phyloP scores from a whole-genome alignment of 2,888 invertebrate genomes.

The Drosophila silvestris region DNA sequence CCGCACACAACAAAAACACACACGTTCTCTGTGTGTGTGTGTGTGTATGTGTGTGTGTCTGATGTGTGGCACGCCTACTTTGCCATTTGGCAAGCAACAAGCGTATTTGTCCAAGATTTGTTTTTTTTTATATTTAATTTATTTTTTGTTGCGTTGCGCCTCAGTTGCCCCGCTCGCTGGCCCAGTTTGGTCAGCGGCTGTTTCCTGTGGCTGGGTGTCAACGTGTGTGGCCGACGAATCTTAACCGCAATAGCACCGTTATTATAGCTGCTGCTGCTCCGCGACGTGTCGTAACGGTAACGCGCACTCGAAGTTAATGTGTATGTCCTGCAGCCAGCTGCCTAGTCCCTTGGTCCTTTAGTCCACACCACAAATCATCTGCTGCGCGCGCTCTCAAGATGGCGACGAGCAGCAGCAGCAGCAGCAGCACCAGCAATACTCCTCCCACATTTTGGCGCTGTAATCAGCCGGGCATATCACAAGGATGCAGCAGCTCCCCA shows the following conservation, averaged over 20 bases:
- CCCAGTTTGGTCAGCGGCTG: constrained; percentile 52
- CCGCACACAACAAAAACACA: constrained; percentile 72
- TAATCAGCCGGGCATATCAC: constrained; percentile 36
- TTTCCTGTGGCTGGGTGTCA: constrained; percentile 50
- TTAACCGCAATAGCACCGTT: constrained; percentile 73
- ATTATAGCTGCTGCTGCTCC: constrained; percentile 61
- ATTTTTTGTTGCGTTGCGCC: constrained; percentile 16
- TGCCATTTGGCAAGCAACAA: constrained; percentile 62
- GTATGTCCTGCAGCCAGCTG: constrained; percentile 51
- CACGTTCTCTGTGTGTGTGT: not conserved
- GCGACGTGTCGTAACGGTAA: constrained; percentile 80
- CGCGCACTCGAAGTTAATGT: constrained; percentile 79
- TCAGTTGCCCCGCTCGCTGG: constrained; percentile 6
- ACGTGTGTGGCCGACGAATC: constrained; percentile 75
- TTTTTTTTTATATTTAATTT: constrained; percentile 17
- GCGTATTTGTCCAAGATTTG: constrained; percentile 51
- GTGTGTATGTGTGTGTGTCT: not conserved
- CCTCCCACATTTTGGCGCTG: constrained; percentile 43
- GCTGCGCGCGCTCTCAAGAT: constrained; percentile 58
- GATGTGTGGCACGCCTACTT: constrained; percentile 62
- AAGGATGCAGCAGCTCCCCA: constrained; percentile 59
- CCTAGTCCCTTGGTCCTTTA: constrained; percentile 52
- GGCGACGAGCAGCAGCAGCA: constrained; percentile 34
- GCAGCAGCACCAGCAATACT: constrained; percentile 16
- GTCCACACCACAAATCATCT: constrained; percentile 54